Evolutionary conservation across 2,888 invertebrate genomes (phyloP).

Genomic region (Parasteatoda lunata): DNA sequence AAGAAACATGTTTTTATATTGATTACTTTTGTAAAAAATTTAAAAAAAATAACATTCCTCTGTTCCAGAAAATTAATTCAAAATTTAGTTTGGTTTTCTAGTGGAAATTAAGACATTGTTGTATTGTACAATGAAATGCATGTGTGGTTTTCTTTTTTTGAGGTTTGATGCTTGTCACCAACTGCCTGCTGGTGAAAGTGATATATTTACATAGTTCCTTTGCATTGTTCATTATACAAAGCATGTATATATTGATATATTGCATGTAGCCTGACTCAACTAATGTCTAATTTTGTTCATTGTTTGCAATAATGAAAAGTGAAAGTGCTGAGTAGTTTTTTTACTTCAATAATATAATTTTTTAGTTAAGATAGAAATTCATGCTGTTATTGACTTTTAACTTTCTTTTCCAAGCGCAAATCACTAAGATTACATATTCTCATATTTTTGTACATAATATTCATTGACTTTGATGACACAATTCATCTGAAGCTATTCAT

Average conservation of each 20-base stretch:
- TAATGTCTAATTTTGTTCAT: background rate
- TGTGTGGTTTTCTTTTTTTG: background rate
- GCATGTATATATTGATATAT: background rate
- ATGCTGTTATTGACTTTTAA: background rate
- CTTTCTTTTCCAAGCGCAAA: background rate
- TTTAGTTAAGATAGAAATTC: background rate
- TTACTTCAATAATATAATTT: background rate
- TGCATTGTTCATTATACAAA: background rate
- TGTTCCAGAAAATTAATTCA: no score
- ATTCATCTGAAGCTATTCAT: no score
- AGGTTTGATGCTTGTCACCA: background rate
- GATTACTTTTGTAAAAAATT: no score
- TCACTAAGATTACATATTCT: no score
- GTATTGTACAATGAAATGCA: background rate
- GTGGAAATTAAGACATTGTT: no score
- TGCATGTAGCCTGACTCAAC: conserved; percentile 1
- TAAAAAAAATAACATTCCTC: no score
- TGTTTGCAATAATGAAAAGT: background rate
- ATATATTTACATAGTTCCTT: conserved; percentile 8
- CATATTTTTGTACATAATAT: no score
- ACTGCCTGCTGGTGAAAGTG: background rate
- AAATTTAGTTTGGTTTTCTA: no score
- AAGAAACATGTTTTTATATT: no score
- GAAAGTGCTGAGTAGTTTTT: background rate
- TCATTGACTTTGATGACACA: no score